These are phyloP conservation scores for Amazona ochrocephala DNA, from an alignment of 2,797 vertebrate genomes.

Conservation along the genomic window DNA sequence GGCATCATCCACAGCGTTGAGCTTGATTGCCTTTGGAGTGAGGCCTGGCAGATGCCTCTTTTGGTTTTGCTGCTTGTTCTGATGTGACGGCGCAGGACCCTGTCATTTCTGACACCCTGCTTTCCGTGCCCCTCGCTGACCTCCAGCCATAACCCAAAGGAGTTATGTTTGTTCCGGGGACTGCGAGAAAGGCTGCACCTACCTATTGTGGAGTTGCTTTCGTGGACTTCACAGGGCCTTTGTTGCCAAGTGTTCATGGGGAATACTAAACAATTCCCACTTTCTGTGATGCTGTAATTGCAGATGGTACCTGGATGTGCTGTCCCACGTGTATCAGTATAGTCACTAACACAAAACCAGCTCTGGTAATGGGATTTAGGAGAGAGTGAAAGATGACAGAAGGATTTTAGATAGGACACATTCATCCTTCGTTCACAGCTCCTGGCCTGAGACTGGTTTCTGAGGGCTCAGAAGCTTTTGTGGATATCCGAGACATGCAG, in stretches of 20 bases:
- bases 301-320: background rate
- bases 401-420: background rate
- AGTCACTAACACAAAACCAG: accelerated
- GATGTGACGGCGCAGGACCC: background rate
- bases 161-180: background rate
- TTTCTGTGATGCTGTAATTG: background rate
- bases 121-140: background rate
- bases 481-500: background rate
- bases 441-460: background rate
- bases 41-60: background rate
- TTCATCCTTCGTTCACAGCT: background rate
- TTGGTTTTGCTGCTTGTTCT: background rate
- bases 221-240: background rate
- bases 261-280: background rate
- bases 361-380: background rate
- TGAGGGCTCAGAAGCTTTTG: background rate
- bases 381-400: background rate
- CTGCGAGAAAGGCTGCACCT: background rate
- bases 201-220: background rate
- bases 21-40: background rate
- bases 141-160: background rate
- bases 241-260: background rate
- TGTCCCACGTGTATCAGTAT: background rate
- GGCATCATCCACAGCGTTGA: background rate
- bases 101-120: background rate